These are phyloP conservation scores for Oscheius sp. DNA, from an alignment of 2,888 invertebrate genomes.

Conservation along the genomic window DNA sequence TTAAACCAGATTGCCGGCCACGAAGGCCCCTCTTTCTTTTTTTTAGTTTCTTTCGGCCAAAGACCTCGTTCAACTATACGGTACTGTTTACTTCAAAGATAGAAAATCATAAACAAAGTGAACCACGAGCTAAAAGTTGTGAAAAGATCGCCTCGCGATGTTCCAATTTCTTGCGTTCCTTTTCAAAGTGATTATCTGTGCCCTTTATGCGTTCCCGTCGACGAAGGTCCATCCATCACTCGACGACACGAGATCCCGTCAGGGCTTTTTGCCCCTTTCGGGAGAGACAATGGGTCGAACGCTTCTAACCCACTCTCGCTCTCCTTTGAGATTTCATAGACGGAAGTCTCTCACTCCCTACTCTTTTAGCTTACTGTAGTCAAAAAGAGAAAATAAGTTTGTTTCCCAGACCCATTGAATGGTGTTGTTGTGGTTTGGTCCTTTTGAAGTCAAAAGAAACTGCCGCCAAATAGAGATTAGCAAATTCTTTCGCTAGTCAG, in stretches of 20 bases:
- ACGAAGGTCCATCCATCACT: slow-evolving; percentile 8
- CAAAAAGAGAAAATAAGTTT: too few relatives aligned
- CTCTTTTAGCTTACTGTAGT: too few relatives aligned
- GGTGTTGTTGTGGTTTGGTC: too few relatives aligned
- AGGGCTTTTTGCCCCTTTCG: slow-evolving; percentile 7
- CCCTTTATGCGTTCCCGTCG: neutral
- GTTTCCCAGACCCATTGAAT: too few relatives aligned
- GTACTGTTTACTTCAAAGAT: neutral
- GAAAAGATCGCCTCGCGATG: neutral
- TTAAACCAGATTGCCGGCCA: slow-evolving; percentile 11
- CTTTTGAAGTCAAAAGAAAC: too few relatives aligned
- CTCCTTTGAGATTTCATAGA: too few relatives aligned
- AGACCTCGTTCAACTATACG: neutral
- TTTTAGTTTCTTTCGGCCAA: neutral
- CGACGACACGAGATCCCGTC: slow-evolving; percentile 20
- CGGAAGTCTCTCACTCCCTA: too few relatives aligned
- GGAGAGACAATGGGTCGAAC: neutral
- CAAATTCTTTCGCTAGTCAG: neutral
- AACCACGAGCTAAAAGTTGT: neutral
- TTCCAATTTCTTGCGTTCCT: too few relatives aligned
- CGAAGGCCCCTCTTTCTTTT: neutral
- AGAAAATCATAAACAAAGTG: neutral
- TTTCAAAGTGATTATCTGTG: too few relatives aligned
- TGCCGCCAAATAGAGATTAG: neutral
- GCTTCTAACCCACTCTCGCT: too few relatives aligned